Percentiles rank a stretch among this genome's conserved stretches.
These are phyloP conservation scores for Sthenelais limicola DNA, from an alignment of 2,888 invertebrate species.

Conservation along the genomic window DNA sequence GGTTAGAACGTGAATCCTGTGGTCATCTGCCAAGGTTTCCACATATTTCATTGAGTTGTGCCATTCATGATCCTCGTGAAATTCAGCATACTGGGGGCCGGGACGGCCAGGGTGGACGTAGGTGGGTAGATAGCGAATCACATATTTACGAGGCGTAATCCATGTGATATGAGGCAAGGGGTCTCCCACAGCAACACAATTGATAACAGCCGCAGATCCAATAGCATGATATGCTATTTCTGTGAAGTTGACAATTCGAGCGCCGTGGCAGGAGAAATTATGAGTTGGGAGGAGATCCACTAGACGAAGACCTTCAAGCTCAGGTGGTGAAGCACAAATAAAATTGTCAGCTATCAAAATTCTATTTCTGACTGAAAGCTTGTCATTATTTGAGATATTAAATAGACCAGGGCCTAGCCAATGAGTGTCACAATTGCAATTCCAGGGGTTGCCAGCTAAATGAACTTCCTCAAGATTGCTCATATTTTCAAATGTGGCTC, in stretches of 20 bases:
- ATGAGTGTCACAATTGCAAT: conserved; percentile 61
- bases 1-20: conserved; percentile 79
- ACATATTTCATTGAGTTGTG: conserved; percentile 49
- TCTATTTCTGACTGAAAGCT: not conserved
- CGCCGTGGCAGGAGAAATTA: conserved; percentile 81
- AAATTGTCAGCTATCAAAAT: conserved; percentile 2
- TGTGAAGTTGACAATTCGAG: conserved; percentile 71
- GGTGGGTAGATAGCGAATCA: conserved; percentile 52
- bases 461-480: conserved; percentile 45
- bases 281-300: conserved; percentile 41
- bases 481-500: conserved; percentile 48
- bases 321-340: conserved; percentile 34
- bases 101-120: conserved; percentile 56
- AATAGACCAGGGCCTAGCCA: conserved; percentile 56
- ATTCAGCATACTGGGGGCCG: conserved; percentile 52
- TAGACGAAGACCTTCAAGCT: conserved; percentile 19
- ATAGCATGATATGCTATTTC: conserved; percentile 66
- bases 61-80: conserved; percentile 59
- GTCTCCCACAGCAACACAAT: conserved; percentile 84
- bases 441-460: conserved; percentile 61
- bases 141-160: conserved; percentile 74
- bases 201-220: conserved; percentile 79
- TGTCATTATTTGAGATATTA: too few species aligned
- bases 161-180: conserved; percentile 87
- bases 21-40: conserved; percentile 52